Percentiles rank a stretch among this genome's conserved stretches.
These are phyloP conservation scores for Dicyrtoma fusca DNA, from an alignment of 2,888 invertebrate species.

Conservation along the genomic window DNA sequence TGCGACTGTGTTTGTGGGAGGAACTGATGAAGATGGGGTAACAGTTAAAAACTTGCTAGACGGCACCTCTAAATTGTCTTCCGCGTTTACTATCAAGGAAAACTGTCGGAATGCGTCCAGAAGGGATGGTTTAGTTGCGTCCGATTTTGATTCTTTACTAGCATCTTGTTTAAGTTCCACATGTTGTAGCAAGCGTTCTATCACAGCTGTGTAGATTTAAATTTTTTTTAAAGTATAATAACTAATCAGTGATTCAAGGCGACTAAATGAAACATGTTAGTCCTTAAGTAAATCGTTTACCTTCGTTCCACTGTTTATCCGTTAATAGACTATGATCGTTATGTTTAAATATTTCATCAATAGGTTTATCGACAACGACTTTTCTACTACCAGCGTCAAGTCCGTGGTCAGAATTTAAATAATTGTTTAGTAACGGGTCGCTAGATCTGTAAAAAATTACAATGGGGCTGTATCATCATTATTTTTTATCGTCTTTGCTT, in stretches of 20 bases:
- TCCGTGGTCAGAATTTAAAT: no score
- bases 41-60: not conserved
- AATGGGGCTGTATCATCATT: no score
- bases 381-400: no score
- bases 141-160: not conserved
- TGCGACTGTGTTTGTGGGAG: slow-evolving; percentile 3
- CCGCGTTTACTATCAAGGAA: not conserved
- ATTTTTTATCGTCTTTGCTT: no score
- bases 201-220: slow-evolving; percentile 42
- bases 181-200: slow-evolving; percentile 31
- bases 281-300: no score
- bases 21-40: not conserved
- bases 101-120: slow-evolving; percentile 13
- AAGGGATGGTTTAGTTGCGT: not conserved
- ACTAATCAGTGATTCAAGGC: no score
- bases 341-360: not conserved
- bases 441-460: no score
- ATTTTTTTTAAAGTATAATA: no score
- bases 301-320: slow-evolving; percentile 7
- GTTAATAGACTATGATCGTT: not conserved
- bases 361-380: not conserved
- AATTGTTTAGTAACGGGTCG: slow-evolving; percentile 1
- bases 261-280: no score
- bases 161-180: slow-evolving; percentile 16
- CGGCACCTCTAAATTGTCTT: slow-evolving; percentile 6